A percentile compares a stretch with the other conserved stretches of the same genome.
phyloP scores from a whole-genome alignment of 2,888 invertebrate species.

The Elegia similella region DNA sequence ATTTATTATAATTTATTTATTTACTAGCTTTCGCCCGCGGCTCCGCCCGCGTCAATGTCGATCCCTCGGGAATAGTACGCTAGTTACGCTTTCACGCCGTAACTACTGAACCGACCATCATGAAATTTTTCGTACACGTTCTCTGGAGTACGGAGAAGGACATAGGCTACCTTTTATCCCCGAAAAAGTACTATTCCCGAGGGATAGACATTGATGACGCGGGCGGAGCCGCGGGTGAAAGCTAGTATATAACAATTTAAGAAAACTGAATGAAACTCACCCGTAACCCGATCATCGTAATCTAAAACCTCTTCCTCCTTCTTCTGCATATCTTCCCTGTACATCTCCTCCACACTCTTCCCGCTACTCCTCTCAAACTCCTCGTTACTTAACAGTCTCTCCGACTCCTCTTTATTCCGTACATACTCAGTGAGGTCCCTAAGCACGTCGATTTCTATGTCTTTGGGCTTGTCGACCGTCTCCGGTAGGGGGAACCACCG shows the following conservation, averaged over 20 bases:
- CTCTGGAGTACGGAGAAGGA: too few species aligned
- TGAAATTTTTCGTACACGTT: too few species aligned
- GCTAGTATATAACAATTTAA: too few species aligned
- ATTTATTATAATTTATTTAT: background rate
- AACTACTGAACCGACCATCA: too few species aligned
- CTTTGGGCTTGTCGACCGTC: slow-evolving; percentile 3
- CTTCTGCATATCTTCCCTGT: slow-evolving; percentile 66
- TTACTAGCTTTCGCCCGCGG: too few species aligned
- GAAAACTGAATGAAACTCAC: slow-evolving; percentile 34
- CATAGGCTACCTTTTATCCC: too few species aligned
- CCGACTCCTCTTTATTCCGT: slow-evolving; percentile 52
- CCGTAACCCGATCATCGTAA: slow-evolving; percentile 58
- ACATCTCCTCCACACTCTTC: slow-evolving; percentile 48
- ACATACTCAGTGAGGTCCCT: slow-evolving; percentile 60
- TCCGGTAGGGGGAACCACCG: slow-evolving; percentile 72
- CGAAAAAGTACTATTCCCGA: too few species aligned
- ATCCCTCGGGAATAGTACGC: too few species aligned
- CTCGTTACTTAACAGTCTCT: slow-evolving; percentile 49
- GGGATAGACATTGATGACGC: too few species aligned
- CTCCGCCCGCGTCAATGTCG: too few species aligned
- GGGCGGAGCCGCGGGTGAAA: too few species aligned
- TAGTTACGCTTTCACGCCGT: too few species aligned
- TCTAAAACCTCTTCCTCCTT: slow-evolving; percentile 54
- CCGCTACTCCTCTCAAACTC: slow-evolving; percentile 46
- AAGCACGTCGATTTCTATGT: slow-evolving; percentile 46